These are phyloP conservation scores for Pseudorhombus dupliciocellatus DNA, from an alignment of 2,113 vertebrate genomes.

Conservation along the genomic window DNA sequence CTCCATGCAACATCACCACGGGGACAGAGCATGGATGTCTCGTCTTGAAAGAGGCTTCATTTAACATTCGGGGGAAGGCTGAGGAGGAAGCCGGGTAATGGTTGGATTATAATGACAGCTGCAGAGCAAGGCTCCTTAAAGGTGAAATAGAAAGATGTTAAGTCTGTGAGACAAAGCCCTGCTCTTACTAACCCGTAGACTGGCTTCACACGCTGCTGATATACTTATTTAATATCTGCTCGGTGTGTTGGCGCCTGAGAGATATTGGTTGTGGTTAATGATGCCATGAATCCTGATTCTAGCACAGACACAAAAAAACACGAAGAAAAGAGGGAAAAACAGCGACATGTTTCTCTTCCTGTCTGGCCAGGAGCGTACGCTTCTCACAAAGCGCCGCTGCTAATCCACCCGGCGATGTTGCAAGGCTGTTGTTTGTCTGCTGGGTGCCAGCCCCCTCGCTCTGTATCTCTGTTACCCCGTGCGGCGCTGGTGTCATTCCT, in stretches of 20 bases:
- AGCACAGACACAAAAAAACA: slow-evolving; percentile 9
- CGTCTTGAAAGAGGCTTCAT: slow-evolving; percentile 51
- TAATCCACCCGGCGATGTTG: slow-evolving; percentile 65
- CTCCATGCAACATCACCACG: slow-evolving; percentile 18
- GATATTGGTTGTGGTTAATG: slow-evolving; percentile 69
- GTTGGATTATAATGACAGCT: slow-evolving; percentile 55
- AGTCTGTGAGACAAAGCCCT: slow-evolving; percentile 52
- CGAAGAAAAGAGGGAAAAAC: slow-evolving; percentile 8
- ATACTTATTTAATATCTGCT: slow-evolving; percentile 73
- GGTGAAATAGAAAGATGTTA: slow-evolving; percentile 48
- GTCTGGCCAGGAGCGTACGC: slow-evolving; percentile 63
- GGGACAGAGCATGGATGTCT: slow-evolving; percentile 31
- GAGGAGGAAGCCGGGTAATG: slow-evolving; percentile 59
- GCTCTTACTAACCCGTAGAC: slow-evolving; percentile 44
- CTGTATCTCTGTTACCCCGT: slow-evolving; percentile 73
- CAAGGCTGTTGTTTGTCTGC: slow-evolving; percentile 77
- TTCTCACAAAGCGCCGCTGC: slow-evolving; percentile 52
- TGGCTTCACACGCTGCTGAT: slow-evolving; percentile 60
- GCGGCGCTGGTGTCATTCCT: slow-evolving; percentile 74
- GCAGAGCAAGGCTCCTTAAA: slow-evolving; percentile 27
- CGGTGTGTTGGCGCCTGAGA: slow-evolving; percentile 46
- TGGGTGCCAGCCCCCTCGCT: slow-evolving; percentile 54
- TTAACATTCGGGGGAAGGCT: slow-evolving; percentile 31
- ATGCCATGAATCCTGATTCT: slow-evolving; percentile 72
- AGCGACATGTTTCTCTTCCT: slow-evolving; percentile 45